A percentile compares a stretch with the other conserved stretches of the same genome.
Conservation (phyloP, 2,113 vertebrate species). For the Chrysochloris asiatica region DNA sequence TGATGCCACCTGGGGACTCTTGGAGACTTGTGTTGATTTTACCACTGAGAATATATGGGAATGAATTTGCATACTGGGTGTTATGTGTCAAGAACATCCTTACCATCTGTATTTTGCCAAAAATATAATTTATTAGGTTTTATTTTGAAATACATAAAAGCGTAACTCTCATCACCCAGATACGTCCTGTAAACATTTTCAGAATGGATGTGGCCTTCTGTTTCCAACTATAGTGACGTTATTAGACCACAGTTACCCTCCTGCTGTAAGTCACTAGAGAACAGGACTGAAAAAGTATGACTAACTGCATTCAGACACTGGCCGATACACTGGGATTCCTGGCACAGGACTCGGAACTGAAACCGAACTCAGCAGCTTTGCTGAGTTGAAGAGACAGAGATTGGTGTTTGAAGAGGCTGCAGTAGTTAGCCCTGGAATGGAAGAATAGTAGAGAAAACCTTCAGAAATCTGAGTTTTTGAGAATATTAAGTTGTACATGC, state of each 20-base stretch:
- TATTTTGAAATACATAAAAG: slow-evolving; percentile 35
- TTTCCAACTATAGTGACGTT: neutral
- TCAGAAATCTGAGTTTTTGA: neutral
- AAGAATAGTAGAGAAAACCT: neutral
- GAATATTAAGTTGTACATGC: neutral
- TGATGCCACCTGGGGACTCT: neutral
- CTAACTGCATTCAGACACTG: neutral
- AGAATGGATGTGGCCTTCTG: neutral
- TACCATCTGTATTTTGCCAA: slow-evolving; percentile 6
- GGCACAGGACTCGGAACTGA: too few species aligned
- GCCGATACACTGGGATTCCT: too few species aligned
- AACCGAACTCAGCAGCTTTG: neutral
- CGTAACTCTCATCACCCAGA: neutral
- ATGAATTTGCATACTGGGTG: neutral
- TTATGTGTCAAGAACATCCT: slow-evolving; percentile 1
- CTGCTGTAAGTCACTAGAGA: neutral
- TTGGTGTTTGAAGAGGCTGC: neutral
- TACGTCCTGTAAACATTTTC: neutral
- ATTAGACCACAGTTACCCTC: neutral
- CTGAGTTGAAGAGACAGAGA: neutral
- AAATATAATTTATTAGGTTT: slow-evolving; percentile 18
- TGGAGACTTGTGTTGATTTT: neutral
- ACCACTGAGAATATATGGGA: neutral
- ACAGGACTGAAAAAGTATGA: neutral
- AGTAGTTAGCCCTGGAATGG: neutral